phyloP scores from a whole-genome alignment of 2,888 invertebrate genomes.

The Synanthedon andrenaeformis region DNA sequence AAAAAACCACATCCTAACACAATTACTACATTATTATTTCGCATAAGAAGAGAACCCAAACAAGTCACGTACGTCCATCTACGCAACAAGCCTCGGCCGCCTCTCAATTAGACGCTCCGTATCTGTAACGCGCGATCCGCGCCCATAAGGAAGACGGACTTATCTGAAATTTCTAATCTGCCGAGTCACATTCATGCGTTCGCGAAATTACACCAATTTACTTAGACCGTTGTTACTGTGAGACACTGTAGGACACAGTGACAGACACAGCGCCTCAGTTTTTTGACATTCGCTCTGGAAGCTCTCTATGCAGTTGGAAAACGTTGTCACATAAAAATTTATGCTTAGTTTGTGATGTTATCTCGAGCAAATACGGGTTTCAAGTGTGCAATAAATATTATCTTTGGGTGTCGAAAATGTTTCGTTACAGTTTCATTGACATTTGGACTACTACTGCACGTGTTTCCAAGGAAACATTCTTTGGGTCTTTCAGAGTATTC shows the following conservation, averaged over 20 bases:
- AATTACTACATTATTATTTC: constrained; percentile 22
- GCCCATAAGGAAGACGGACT: constrained; percentile 49
- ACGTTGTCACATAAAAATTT: not conserved
- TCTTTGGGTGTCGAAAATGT: constrained; percentile 30
- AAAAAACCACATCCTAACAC: constrained; percentile 1
- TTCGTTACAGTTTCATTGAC: constrained; percentile 21
- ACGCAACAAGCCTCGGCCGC: constrained; percentile 7
- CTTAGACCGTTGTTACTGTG: constrained; percentile 1
- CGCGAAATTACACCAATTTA: constrained; percentile 34
- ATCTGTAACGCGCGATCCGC: constrained; percentile 44
- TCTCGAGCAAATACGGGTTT: constrained; percentile 17
- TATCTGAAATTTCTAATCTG: constrained; percentile 60
- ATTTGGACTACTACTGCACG: constrained; percentile 20
- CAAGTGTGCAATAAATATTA: constrained; percentile 18
- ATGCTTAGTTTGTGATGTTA: constrained; percentile 10
- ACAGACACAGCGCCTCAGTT: constrained; percentile 6
- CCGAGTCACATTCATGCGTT: constrained; percentile 43
- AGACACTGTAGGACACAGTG: not conserved
- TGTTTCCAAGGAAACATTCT: not conserved
- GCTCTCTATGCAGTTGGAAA: constrained; percentile 3
- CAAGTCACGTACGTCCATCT: constrained; percentile 38
- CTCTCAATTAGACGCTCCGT: constrained; percentile 42
- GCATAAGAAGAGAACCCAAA: constrained; percentile 26
- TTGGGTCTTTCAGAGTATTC: not conserved
- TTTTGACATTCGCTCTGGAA: not conserved